These are phyloP conservation scores for Hippopotamus amphibius DNA, from an alignment of 2,113 vertebrate genomes.

Conservation along the genomic window DNA sequence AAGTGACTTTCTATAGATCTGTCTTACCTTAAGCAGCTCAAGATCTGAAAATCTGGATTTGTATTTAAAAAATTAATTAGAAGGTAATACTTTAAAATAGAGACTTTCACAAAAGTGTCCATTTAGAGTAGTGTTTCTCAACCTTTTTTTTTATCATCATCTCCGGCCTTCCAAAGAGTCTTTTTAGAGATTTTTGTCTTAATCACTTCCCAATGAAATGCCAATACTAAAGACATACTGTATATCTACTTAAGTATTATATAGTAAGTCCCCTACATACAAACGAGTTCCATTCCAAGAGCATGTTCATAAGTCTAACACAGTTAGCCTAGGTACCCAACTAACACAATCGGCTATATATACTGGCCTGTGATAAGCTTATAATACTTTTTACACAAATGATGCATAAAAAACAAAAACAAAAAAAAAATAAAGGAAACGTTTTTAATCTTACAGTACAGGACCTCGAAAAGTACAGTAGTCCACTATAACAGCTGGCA, in stretches of 20 bases:
- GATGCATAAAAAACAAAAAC: no score
- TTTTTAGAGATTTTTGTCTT: not conserved
- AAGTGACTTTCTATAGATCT: not conserved
- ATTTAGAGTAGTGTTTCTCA: not conserved
- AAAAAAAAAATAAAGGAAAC: no score
- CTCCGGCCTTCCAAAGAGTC: not conserved
- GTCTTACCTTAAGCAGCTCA: not conserved
- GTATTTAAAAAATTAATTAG: constrained; percentile 42
- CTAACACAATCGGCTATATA: no score
- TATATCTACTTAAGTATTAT: not conserved
- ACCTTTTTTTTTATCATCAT: not conserved
- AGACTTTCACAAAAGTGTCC: not conserved
- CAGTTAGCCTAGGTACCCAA: no score
- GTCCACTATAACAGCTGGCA: no score
- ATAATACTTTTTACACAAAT: no score
- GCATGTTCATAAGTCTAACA: no score
- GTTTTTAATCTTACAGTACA: no score
- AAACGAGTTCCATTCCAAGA: no score
- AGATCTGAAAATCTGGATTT: not conserved
- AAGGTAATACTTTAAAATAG: not conserved
- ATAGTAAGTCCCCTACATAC: no score
- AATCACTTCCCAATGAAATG: not conserved
- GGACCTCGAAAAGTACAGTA: no score
- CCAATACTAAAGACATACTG: not conserved
- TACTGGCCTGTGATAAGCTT: no score